Conservation (phyloP, 2,113 vertebrate genomes). For the Nycticryphes semicollaris region DNA sequence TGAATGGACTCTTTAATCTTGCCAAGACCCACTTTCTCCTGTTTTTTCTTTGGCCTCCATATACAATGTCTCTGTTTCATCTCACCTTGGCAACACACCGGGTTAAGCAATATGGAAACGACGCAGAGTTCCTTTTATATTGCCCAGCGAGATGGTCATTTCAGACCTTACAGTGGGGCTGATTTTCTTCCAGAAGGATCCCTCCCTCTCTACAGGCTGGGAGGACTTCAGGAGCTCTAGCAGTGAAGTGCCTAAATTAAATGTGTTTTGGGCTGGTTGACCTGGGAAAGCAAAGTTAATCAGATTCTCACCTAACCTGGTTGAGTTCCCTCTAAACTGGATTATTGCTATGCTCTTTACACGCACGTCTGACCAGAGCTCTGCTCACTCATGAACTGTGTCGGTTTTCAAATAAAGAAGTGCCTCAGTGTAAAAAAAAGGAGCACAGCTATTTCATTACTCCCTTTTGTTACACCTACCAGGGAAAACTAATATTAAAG, state of each 20-base stretch:
- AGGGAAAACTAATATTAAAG: neutral
- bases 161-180: neutral
- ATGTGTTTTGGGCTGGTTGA: neutral
- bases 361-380: neutral
- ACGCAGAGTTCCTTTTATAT: neutral
- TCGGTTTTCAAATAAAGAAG: accelerated
- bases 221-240: neutral
- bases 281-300: neutral
- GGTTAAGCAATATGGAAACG: neutral
- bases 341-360: neutral
- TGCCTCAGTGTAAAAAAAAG: neutral
- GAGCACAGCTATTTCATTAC: neutral
- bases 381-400: neutral
- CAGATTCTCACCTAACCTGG: neutral
- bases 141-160: neutral
- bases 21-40: neutral
- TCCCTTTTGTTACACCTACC: neutral
- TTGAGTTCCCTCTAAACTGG: neutral
- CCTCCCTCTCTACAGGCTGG: neutral
- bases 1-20: neutral
- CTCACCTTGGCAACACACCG: neutral
- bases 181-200: neutral
- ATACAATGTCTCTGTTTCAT: neutral
- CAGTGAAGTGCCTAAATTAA: neutral
- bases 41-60: neutral